phyloP scores from a whole-genome alignment of 2,888 invertebrate genomes.

The Cataglyphis livida region DNA sequence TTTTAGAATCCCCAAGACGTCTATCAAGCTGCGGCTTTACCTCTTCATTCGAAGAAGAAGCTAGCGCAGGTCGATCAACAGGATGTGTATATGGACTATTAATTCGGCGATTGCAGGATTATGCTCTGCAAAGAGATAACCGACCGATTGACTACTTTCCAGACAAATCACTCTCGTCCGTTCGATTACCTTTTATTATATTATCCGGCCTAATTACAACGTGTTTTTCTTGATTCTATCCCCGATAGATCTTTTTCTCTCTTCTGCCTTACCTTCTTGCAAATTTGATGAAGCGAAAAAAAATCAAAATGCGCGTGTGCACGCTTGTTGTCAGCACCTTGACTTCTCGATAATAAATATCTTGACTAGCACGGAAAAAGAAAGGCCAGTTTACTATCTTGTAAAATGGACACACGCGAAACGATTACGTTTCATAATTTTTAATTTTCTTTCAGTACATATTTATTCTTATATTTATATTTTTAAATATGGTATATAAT shows the following conservation, averaged over 20 bases:
- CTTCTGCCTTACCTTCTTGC: background rate
- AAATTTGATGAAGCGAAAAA: constrained; percentile 9
- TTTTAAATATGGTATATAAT: constrained; percentile 15
- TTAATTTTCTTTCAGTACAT: background rate
- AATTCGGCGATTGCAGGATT: constrained; percentile 26
- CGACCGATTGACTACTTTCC: constrained; percentile 46
- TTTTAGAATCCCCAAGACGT: constrained; percentile 12
- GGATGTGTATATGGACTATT: constrained; percentile 29
- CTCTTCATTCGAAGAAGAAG: constrained; percentile 6
- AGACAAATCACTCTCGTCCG: constrained; percentile 24
- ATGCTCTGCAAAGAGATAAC: constrained; percentile 39
- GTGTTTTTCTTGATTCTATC: background rate
- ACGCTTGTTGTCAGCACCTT: constrained; percentile 28
- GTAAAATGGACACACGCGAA: constrained; percentile 6
- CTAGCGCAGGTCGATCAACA: background rate
- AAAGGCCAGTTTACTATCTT: constrained; percentile 8
- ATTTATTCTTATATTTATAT: background rate
- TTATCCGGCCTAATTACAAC: constrained; percentile 3
- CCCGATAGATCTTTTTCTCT: background rate
- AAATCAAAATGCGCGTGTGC: background rate
- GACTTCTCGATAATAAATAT: constrained; percentile 38
- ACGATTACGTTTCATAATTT: background rate
- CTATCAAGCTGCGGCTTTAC: background rate
- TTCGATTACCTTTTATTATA: constrained; percentile 38
- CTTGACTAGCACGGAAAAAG: background rate